A percentile compares a stretch with the other conserved stretches of the same genome.
These are phyloP conservation scores for Drosophila lowei DNA, from an alignment of 1,140 invertebrate species.

Conservation along the genomic window DNA sequence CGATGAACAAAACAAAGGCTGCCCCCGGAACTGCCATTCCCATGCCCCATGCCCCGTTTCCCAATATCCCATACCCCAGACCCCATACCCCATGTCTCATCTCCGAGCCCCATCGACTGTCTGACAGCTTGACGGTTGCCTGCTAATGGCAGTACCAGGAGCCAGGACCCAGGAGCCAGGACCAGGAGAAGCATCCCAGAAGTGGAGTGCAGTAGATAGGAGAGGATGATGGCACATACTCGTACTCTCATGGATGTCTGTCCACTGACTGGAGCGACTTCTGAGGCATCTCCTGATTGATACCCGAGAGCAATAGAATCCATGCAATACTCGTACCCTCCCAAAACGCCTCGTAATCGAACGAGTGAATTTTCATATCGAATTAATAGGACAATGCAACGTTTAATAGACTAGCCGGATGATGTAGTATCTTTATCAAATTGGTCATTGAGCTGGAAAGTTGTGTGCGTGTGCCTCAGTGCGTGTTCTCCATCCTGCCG, in stretches of 20 bases:
- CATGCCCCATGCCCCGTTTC: background rate
- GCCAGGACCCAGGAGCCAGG: background rate
- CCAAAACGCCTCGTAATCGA: too few relatives aligned
- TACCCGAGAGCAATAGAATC: background rate
- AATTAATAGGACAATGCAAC: conserved; percentile 12
- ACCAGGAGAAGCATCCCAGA: background rate
- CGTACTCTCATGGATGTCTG: background rate
- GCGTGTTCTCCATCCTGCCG: conserved; percentile 14
- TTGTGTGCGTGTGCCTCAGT: conserved; percentile 57
- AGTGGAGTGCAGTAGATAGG: background rate
- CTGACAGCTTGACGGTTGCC: conserved; percentile 68
- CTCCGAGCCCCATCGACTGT: conserved; percentile 36
- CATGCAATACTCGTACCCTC: too few relatives aligned
- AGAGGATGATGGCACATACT: background rate
- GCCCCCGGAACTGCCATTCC: background rate
- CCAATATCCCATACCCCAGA: too few relatives aligned
- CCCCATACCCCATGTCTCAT: background rate
- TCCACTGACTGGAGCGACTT: too few relatives aligned
- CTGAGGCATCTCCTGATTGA: conserved; percentile 13
- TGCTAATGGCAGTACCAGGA: conserved; percentile 58
- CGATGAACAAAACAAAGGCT: conserved; percentile 60
- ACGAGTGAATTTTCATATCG: too few relatives aligned
- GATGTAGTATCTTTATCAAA: conserved; percentile 72
- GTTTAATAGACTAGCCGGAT: conserved; percentile 66
- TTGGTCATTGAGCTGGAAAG: conserved; percentile 82